Evolutionary conservation across 1,140 invertebrate species (phyloP), one percentile per base, ranked within the genome.

Genomic region (Ctenoplectra terminalis): DNA sequence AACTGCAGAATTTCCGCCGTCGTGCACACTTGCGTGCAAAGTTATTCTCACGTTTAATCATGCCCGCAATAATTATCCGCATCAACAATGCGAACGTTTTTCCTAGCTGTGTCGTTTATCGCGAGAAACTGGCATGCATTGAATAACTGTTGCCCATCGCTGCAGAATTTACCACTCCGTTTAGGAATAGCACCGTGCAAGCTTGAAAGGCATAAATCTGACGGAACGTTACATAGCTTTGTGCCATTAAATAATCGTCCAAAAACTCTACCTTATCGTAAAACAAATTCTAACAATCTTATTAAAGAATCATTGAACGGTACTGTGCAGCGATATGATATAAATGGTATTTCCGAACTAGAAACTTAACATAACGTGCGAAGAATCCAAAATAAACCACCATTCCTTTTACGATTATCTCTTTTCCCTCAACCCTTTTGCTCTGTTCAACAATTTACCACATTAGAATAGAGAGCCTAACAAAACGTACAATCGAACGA

Each of bases 61-160:
- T n/a, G 17, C 2, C 52, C 43, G 37, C 72, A 73, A 74, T 80
- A 72, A 79, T 79, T 79, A 79, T 61, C 66, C 56, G 15, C 56
- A n/a, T 72, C 77, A 72, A 79, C 77, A 60, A 61, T 79, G 69
- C 77, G 48, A 52, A 79, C 46, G 69, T 79, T 79, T 79, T 79
- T 79, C 77, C 46, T 72, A 60, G 58, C 58, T 43, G 69, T 72
- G 69, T 72, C 67, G 77, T 72, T 79, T 63, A 60, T 61, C 56
- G 43, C 69, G n/a, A 6, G 20, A 9, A 9, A 31, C 20, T 46
- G 46, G 67, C 26, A 9, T 43, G 77, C 46, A 43, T 31, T 29
- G 52, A 70, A 78, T 40, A 56, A 54, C 29, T 20, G 26, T 34
- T 17, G 13, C 26, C 26, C 29, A 20, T 23, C 34, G 61, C 23